Conservation (phyloP, 1,140 invertebrate genomes). For the Rhagoletis zephyria region DNA sequence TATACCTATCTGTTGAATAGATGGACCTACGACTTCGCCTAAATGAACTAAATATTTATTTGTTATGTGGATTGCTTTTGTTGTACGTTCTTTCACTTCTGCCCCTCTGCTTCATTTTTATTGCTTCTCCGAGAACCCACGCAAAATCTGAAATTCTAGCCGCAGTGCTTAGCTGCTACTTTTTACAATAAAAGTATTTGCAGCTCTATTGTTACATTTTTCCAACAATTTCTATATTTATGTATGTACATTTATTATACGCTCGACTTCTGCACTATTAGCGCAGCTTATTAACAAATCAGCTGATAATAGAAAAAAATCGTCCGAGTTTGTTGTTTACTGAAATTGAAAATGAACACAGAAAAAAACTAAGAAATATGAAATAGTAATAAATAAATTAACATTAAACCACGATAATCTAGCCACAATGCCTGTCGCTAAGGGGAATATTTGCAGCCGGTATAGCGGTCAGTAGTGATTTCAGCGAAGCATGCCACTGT, state of each 20-base stretch:
- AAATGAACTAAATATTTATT: too few relatives aligned
- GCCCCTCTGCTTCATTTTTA: too few relatives aligned
- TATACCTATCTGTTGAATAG: too few relatives aligned
- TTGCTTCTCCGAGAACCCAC: too few relatives aligned
- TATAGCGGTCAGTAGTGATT: not conserved
- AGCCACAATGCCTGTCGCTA: not conserved
- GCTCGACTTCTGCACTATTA: not conserved
- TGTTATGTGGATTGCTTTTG: too few relatives aligned
- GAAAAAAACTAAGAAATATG: not conserved
- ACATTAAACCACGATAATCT: not conserved
- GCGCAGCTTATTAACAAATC: not conserved
- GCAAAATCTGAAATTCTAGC: too few relatives aligned
- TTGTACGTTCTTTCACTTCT: too few relatives aligned
- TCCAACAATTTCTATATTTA: not conserved
- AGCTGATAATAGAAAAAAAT: not conserved
- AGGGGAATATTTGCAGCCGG: not conserved
- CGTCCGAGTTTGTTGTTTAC: not conserved
- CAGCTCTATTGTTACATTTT: not conserved
- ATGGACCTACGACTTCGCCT: too few relatives aligned
- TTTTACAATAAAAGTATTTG: not conserved
- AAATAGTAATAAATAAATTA: slow-evolving; percentile 15
- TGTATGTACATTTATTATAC: not conserved
- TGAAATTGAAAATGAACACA: not conserved
- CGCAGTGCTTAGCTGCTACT: too few relatives aligned
- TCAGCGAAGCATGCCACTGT: slow-evolving; percentile 7